Percentiles rank a stretch among this genome's conserved stretches.
Evolutionary conservation across 2,797 vertebrate genomes (phyloP).

Genomic region (Carcharodon carcharias): DNA sequence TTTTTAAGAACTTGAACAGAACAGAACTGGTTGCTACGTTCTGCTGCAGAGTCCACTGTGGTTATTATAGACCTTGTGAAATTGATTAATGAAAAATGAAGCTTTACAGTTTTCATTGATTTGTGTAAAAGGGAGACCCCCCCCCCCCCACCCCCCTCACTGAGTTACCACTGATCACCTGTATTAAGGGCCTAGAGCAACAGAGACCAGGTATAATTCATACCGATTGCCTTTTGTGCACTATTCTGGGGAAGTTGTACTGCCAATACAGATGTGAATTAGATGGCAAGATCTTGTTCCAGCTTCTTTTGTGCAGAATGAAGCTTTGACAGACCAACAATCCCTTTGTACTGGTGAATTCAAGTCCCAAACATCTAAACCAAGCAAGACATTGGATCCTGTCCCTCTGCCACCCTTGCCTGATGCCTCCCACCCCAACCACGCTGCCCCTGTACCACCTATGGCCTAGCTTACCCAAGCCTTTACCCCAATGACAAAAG

Average conservation of each 20-base stretch:
- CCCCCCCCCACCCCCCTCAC: no score
- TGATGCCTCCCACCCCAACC: neutral
- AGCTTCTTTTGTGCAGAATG: neutral
- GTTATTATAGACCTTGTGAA: neutral
- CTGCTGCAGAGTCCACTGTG: neutral
- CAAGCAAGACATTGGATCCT: neutral
- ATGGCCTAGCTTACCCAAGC: neutral
- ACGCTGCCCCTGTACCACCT: neutral
- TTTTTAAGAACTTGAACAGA: no score
- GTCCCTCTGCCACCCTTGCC: neutral
- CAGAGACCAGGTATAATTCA: neutral
- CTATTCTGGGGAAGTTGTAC: neutral
- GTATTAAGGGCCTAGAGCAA: neutral
- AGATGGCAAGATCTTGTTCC: neutral
- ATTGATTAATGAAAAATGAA: neutral
- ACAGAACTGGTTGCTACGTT: neutral
- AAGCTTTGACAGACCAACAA: neutral
- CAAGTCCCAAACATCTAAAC: neutral
- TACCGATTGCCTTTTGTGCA: neutral
- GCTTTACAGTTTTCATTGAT: neutral
- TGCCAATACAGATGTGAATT: neutral
- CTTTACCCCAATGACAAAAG: neutral
- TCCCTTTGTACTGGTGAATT: neutral
- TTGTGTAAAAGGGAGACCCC: neutral
- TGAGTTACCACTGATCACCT: neutral